phyloP scores from a whole-genome alignment of 2,888 invertebrate species.

The Andricus quercusramuli region DNA sequence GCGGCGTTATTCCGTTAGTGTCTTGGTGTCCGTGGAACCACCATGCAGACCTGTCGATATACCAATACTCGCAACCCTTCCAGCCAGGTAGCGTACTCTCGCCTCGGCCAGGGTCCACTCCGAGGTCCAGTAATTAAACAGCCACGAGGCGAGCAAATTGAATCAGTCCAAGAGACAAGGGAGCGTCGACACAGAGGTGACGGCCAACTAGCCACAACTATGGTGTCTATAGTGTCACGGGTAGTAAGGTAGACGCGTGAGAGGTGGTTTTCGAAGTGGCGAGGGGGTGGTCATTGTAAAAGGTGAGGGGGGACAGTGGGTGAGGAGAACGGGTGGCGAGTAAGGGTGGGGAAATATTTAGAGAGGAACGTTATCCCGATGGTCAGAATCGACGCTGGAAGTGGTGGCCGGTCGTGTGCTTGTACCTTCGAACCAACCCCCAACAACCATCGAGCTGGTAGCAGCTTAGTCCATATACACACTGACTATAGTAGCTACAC shows the following conservation, averaged over 20 bases:
- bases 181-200: constrained; percentile 77
- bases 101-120: constrained; percentile 71
- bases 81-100: constrained; percentile 56
- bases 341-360: constrained; percentile 41
- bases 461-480: background rate
- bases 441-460: constrained; percentile 12
- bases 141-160: constrained; percentile 78
- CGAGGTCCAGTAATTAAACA: constrained; percentile 78
- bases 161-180: constrained; percentile 78
- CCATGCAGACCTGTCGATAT: constrained; percentile 56
- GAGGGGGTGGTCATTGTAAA: constrained; percentile 43
- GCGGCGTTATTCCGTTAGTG: constrained; percentile 77
- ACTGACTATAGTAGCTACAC: background rate
- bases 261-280: constrained; percentile 33
- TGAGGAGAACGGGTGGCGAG: background rate
- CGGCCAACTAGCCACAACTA: constrained; percentile 78
- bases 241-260: constrained; percentile 52
- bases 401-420: constrained; percentile 2
- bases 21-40: constrained; percentile 65
- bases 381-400: constrained; percentile 17
- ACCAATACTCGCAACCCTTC: constrained; percentile 57
- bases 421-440: constrained; percentile 36
- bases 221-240: constrained; percentile 69
- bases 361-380: constrained; percentile 29
- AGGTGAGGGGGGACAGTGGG: constrained; percentile 46